Conservation (phyloP, 2,113 vertebrate genomes). For the Semnornis frantzii region DNA sequence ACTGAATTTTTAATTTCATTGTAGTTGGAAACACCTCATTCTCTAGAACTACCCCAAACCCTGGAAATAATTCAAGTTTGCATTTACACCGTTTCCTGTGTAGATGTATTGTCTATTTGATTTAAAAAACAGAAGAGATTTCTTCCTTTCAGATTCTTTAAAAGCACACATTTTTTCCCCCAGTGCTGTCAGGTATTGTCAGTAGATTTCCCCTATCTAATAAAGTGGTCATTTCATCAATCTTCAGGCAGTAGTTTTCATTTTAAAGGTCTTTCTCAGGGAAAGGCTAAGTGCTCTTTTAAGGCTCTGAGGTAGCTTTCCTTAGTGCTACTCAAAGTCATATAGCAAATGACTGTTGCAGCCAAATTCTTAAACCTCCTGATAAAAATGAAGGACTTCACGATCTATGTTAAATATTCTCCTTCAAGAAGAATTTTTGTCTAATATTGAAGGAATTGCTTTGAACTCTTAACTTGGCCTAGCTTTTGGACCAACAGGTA, state of each 20-base stretch:
- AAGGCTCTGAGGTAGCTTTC: not conserved
- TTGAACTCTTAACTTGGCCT: not conserved
- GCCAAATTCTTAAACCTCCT: not conserved
- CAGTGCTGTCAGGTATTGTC: not conserved
- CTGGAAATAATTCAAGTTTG: not conserved
- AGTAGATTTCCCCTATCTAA: not conserved
- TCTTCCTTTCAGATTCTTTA: not conserved
- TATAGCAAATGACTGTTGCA: not conserved
- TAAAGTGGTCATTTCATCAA: conserved; percentile 40
- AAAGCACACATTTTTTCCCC: not conserved
- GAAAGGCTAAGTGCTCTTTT: not conserved
- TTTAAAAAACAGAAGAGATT: not conserved
- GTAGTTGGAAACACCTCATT: not conserved
- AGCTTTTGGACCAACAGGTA: not conserved
- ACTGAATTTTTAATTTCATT: not conserved
- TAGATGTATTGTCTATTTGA: not conserved
- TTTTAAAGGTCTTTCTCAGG: not conserved
- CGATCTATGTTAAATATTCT: not conserved
- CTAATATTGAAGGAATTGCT: not conserved
- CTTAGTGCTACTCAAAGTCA: not conserved
- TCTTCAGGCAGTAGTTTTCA: not conserved
- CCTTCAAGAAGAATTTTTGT: not conserved
- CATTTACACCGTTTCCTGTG: not conserved
- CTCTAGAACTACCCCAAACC: not conserved
- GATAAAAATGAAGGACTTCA: not conserved